Evolutionary conservation across 2,797 vertebrate species (phyloP).

Genomic region (Sebastes oblongus): DNA sequence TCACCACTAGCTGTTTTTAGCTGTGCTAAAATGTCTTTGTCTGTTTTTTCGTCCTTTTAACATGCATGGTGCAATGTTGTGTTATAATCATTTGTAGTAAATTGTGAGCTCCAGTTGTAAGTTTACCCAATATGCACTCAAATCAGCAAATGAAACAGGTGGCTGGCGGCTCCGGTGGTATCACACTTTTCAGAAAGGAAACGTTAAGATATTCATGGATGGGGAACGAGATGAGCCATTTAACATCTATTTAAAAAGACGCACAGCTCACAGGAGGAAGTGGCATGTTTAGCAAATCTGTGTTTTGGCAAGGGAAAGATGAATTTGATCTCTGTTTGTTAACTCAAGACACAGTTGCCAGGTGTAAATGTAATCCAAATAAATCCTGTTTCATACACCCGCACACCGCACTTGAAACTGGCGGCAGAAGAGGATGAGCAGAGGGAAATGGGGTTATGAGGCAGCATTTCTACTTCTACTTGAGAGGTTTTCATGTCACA

Average conservation of each 20-base stretch:
- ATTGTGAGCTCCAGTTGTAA: not conserved
- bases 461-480: constrained; percentile 27
- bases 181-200: constrained; percentile 25
- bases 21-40: not conserved
- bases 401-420: not conserved
- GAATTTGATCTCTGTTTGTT: constrained; percentile 22
- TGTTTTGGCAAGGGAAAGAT: constrained; percentile 5
- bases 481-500: constrained; percentile 18
- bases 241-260: constrained; percentile 36
- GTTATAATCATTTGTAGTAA: not conserved
- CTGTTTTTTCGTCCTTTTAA: not conserved
- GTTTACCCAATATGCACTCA: not conserved
- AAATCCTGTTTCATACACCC: not conserved
- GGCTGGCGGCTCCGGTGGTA: constrained; percentile 7
- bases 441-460: constrained; percentile 34
- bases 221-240: constrained; percentile 29
- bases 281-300: constrained; percentile 22
- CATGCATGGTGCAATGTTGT: not conserved
- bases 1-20: not conserved
- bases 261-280: constrained; percentile 7
- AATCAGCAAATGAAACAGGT: constrained; percentile 29
- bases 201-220: constrained; percentile 26
- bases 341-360: constrained; percentile 1
- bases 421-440: not conserved
- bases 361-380: constrained; percentile 30